phyloP scores from a whole-genome alignment of 1,140 invertebrate species.

The Meloidogyne exigua region DNA sequence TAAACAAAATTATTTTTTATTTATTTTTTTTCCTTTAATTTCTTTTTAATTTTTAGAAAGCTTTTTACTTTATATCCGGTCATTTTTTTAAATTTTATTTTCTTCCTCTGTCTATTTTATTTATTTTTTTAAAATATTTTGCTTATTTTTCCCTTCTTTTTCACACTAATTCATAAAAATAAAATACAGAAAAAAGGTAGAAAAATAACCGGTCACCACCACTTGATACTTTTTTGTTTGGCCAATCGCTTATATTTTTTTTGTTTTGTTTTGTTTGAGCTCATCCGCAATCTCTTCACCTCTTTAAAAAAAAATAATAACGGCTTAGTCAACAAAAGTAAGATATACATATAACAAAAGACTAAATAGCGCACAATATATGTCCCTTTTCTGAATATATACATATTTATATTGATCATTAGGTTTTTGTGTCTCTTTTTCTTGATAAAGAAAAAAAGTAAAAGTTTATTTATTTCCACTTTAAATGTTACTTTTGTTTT shows the following conservation, averaged over 20 bases:
- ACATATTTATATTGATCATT: background rate
- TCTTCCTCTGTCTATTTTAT: background rate
- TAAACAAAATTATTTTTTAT: background rate
- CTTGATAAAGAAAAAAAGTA: no score
- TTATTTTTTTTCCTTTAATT: background rate
- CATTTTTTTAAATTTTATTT: background rate
- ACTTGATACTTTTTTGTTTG: background rate
- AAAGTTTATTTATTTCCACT: no score
- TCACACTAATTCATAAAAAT: background rate
- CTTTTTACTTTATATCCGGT: no score
- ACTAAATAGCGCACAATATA: background rate
- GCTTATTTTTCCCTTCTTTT: background rate
- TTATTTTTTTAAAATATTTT: background rate
- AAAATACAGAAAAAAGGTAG: background rate
- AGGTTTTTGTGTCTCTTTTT: no score
- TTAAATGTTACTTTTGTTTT: no score
- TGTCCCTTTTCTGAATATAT: background rate
- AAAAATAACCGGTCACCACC: background rate
- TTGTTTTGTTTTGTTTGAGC: background rate
- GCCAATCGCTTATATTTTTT: background rate
- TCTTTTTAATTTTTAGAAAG: background rate
- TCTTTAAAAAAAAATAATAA: background rate
- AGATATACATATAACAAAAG: background rate
- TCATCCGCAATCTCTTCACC: slow-evolving; percentile 6
- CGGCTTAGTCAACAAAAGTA: slow-evolving; percentile 6